Evolutionary conservation across 2,888 invertebrate genomes (phyloP), one percentile per base, ranked within the genome.

Genomic region (Tachina grossa): DNA sequence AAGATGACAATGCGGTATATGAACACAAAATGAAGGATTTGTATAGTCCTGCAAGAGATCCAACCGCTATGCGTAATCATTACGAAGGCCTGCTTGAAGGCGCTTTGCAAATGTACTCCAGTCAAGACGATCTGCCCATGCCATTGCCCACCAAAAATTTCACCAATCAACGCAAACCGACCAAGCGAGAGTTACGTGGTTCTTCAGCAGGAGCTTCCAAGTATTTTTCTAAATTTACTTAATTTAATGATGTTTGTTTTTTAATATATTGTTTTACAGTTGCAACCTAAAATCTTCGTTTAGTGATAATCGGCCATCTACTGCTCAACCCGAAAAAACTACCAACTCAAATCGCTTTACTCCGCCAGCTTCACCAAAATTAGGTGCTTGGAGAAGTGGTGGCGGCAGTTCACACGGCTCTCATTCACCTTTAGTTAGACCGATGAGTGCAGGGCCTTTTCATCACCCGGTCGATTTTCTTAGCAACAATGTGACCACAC

Each of bases 381-480:
- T 91, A 88, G 93, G 93, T 22, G 94, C 94, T 61, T 94, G 94
- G 94, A 55, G 59, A 14, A 74, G 83, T 13, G 94, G 94, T 79
- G 94, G 94, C 79, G 93, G 94, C 82, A 92, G 93, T 39, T 90
- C 93, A n/a, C 93, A 94, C 53, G 94, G 94, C 9, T 94, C 94
- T 0, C 89, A 94, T 55, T 94, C 94, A 3, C 94, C 94, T 2
- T 87, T 94, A 49, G 90, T 93, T 16, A 91, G 96, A 39, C 95
- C 96, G 0, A 89, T 95, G 65, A 95, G 95, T 89, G 95, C 96
- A 0, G 95, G 95, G 0, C 94, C 95, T 3, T 94, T 95, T 89
- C 94, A 95, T 83, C 92, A 94, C 31, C 94, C 94, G 2, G 92
- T 92, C 85, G 90, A 94, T 14, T 89, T 91, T 59, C 94, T 93